Evolutionary conservation across 2,797 vertebrate species (phyloP), one percentile per base, ranked within the genome.

Genomic region (Coregonus ussuriensis): DNA sequence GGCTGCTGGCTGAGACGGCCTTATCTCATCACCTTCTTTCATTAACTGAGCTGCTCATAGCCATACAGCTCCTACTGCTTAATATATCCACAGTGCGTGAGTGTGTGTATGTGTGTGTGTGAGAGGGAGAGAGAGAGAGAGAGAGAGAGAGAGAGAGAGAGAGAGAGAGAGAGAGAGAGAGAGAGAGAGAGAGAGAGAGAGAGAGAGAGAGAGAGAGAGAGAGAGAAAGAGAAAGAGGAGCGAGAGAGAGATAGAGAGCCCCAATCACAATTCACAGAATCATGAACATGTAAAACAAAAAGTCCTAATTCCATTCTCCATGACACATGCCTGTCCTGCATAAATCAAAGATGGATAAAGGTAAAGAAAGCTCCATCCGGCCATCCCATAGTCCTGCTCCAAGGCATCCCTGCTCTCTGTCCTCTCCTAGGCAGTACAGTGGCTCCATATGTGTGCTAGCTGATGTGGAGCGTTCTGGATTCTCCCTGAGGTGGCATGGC

Each of bases 321-420:
- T 21, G 53, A 54, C 18, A 62, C 59, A 62, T 6, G 21, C 59
- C 59, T 62, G 9, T 21, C 41, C 41, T 47, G 41, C 41, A 41
- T 70, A 37, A 14, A 51, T 52, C 15, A 56, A 52, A 33, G 15
- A 31, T 54, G 16, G 15, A 67, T 56, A 52, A 62, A 47, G 67
- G 79, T 82, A 73, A 75, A 0, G 9, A 47, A 47, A 59, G 16
- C 47, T 51, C 75, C 72, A 67, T 82, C 76, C 62, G 74, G 72
- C 79, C 68, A 66, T 62, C 66, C 76, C 72, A 84, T 82, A 62
- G 6, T 16, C n/a, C 59, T 65, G 14, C 31, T 33, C 31, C 31
- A 2, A 2, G 2, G 31, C 31, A 33, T 2, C 31, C n/a, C 59
- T 65, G 14, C 62, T 53, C 14, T 63, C 70, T 29, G 13, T n/a